Evolutionary conservation across 2,113 vertebrate species (phyloP).

Genomic region (Ariopsis seemanni): DNA sequence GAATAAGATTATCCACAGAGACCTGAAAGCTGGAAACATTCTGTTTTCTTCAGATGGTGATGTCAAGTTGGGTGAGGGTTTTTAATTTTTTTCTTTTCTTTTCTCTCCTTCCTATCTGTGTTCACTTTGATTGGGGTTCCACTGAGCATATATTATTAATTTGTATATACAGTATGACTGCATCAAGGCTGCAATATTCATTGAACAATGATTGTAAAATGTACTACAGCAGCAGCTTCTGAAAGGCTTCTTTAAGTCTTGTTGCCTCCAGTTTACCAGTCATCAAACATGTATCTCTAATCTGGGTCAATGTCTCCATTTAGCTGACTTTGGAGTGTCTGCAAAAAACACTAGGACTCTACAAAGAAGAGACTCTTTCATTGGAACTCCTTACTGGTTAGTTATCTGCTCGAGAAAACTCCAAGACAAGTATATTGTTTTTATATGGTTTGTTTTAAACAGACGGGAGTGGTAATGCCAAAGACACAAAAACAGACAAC

Average conservation of each 20-base stretch:
- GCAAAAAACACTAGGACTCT: conserved; percentile 97
- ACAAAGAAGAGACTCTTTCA: conserved; percentile 98
- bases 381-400: conserved; percentile 98
- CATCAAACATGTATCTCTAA: conserved; percentile 12
- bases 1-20: conserved; percentile 96
- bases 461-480: neutral
- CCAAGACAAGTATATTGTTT: neutral
- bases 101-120: neutral
- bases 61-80: conserved; percentile 88
- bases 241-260: conserved; percentile 23
- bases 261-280: neutral
- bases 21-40: conserved; percentile 97
- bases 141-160: neutral
- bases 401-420: conserved; percentile 60
- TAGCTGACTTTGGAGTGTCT: conserved; percentile 98
- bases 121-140: neutral
- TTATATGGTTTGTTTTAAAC: neutral
- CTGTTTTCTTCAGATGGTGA: conserved; percentile 93
- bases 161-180: neutral
- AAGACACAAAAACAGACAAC: neutral
- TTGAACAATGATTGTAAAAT: neutral
- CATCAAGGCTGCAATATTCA: neutral
- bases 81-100: neutral
- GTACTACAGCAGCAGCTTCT: neutral
- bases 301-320: conserved; percentile 63